Conservation (phyloP, 1,140 invertebrate genomes). For the Lepidotrigona ventralis region DNA sequence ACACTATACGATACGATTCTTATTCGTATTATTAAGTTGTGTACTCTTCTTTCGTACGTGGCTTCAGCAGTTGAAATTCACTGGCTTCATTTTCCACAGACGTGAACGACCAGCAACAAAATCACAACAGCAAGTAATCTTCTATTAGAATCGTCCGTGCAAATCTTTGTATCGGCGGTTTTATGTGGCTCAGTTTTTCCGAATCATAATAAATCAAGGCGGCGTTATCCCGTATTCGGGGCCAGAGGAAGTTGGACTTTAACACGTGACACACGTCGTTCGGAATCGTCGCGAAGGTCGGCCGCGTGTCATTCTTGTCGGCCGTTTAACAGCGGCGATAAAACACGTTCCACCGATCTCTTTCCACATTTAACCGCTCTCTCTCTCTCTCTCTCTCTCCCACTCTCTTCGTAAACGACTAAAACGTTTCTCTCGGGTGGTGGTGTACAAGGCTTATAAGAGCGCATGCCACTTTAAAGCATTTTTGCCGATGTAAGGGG, state of each 20-base stretch:
- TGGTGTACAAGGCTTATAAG: constrained; percentile 27
- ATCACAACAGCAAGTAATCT: no score
- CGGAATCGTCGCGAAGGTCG: constrained; percentile 33
- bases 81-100: neutral
- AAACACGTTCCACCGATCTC: constrained; percentile 59
- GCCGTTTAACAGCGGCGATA: constrained; percentile 68
- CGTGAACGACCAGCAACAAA: neutral
- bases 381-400: neutral
- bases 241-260: constrained; percentile 53
- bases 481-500: constrained; percentile 78
- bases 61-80: neutral
- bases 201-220: constrained; percentile 51
- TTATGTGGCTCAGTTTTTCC: neutral
- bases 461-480: constrained; percentile 78
- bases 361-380: neutral
- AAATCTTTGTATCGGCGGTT: neutral
- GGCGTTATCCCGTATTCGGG: constrained; percentile 21
- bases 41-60: neutral
- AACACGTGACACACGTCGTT: constrained; percentile 30
- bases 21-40: neutral
- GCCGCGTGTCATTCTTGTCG: constrained; percentile 60
- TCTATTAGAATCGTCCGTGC: neutral
- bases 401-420: neutral
- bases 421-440: constrained; percentile 3
- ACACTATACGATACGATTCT: no score